Evolutionary conservation across 2,888 invertebrate species (phyloP), one percentile per base, ranked within the genome.

Genomic region (Diogma glabrata): DNA sequence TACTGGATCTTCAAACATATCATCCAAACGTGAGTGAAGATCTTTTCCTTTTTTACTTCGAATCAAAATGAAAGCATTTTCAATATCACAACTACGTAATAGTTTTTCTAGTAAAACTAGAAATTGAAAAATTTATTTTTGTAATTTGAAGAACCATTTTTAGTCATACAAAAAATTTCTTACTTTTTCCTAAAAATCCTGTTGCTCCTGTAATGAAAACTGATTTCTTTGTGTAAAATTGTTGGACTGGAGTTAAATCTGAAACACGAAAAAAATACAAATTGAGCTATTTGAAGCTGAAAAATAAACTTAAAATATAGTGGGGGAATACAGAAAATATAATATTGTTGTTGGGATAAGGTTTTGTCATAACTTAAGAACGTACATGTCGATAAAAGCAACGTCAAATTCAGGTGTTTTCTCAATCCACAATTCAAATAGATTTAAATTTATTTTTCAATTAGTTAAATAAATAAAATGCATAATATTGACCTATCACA

Each of bases 1-100:
- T 63, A 82, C 79, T 20, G 76, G 73, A 58, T 84, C 82, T 12
- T 81, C 78, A 56, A 84, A 81, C 14, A 85, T 72, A 57, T 80
- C 77, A 10, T 81, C 81, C 47, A 84, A 66, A 51, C 86, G 74
- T 1, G 79, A 75, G 57, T 78, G 75, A 38, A 79, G 72, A 57
- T 79, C 77, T 62, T 82, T 80, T 0, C 71, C 83, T 64, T 75
- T 75, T 61, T 80, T 81, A 24, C 70, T 63, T 47, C 81, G 66
- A 17, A 79, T 68, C 36, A 81, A 63, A 22, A 80, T 59, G 59
- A 75, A 80, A 53, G 80, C 68, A 12, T 72, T 69, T 24, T 72
- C 69, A 5, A 79, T 60, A 33, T 75, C 72, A 38, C 79, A 79
- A 14, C 72, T 69, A 47, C 80, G 70, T 20, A 81, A 64, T 30